Conservation (phyloP, 2,888 invertebrate genomes). For the Apocheima hispidaria region DNA sequence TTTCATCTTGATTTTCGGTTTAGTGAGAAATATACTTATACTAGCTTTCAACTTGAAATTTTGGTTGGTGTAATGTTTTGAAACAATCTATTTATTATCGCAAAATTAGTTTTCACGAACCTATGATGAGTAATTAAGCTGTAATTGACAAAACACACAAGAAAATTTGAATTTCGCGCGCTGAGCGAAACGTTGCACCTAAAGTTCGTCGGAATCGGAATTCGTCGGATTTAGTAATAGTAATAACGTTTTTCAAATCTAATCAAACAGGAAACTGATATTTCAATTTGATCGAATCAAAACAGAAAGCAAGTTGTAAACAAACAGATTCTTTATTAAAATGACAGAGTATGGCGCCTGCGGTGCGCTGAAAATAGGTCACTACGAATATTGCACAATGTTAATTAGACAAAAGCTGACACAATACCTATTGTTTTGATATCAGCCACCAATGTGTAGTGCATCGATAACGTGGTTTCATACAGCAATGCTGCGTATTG, state of each 20-base stretch:
- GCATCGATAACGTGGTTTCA: slow-evolving; percentile 35
- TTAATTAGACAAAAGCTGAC: slow-evolving; percentile 31
- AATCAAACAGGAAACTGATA: neutral
- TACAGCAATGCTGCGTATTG: slow-evolving; percentile 18
- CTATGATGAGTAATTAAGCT: too few species aligned
- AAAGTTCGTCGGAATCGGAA: too few species aligned
- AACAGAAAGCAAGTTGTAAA: neutral
- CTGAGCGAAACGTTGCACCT: too few species aligned
- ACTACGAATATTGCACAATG: slow-evolving; percentile 25
- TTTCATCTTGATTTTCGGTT: too few species aligned
- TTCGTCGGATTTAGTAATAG: too few species aligned
- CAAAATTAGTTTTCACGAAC: too few species aligned
- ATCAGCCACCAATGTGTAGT: slow-evolving; percentile 25
- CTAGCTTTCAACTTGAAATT: too few species aligned
- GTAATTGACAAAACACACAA: too few species aligned
- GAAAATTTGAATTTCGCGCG: too few species aligned
- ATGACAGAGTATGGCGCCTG: neutral
- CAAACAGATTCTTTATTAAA: neutral
- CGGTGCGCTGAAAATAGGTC: slow-evolving; percentile 25
- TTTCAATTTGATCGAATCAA: neutral
- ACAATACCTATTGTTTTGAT: slow-evolving; percentile 31
- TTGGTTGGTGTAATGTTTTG: too few species aligned
- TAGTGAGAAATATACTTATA: too few species aligned
- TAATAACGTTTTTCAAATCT: neutral
- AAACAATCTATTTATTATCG: too few species aligned